phyloP scores from a whole-genome alignment of 2,888 invertebrate species.

The Sicus ferrugineus region DNA sequence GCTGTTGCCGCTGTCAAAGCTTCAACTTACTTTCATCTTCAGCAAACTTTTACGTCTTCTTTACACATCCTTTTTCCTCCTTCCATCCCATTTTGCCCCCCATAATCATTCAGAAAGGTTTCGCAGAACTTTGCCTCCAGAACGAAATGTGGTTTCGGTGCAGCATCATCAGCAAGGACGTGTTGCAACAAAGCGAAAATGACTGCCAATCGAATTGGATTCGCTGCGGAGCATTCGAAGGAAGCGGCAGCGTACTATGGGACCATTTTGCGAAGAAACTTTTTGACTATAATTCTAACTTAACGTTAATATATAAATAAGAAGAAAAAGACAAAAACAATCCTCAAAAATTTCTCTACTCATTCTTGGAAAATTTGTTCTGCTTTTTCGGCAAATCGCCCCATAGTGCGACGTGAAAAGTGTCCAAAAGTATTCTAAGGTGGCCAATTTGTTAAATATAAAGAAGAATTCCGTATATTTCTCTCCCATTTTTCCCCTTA shows the following conservation, averaged over 20 bases:
- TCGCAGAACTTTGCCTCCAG: conserved; percentile 3
- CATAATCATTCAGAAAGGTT: neutral
- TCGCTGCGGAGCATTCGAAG: neutral
- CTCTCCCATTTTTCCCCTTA: neutral
- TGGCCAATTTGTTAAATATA: no score
- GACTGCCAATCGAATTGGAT: neutral
- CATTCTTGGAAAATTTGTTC: no score
- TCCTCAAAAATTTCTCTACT: no score
- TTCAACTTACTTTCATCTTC: conserved; percentile 46
- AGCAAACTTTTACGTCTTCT: conserved; percentile 31
- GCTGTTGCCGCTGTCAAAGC: conserved; percentile 33
- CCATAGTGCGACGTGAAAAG: no score
- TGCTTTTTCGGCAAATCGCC: no score
- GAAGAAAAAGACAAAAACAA: conserved; percentile 25
- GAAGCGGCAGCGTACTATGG: neutral
- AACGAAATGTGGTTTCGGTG: neutral
- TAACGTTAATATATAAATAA: conserved; percentile 32
- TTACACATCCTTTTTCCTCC: no score
- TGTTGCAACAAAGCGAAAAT: conserved; percentile 12
- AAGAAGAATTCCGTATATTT: neutral
- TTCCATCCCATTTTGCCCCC: neutral
- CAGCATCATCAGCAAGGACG: neutral
- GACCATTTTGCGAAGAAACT: neutral
- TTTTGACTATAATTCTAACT: neutral
- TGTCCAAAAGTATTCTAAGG: no score